Base-by-base conservation (phyloP, 1,140 invertebrate genomes). In the Oryctes rhinoceros region DNA sequence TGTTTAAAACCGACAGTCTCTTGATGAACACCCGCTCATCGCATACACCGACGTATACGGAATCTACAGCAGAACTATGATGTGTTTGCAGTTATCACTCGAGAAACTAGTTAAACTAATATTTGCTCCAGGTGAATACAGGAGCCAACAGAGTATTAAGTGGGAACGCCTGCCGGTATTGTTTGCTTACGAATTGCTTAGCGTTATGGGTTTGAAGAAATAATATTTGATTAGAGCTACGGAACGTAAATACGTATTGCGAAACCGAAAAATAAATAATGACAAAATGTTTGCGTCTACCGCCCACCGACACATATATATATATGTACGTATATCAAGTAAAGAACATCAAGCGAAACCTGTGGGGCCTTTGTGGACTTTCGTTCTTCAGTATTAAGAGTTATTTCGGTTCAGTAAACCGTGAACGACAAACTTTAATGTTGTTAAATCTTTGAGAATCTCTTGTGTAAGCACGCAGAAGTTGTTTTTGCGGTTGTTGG, bases 191-290 rank as follows among this genome's bases (percentile, higher is more conserved):
- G 53, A 62, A 62, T 20, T 62, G 53, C 20, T 62, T 62, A 62
- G 53, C 53, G 15, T 62, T 62, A 62, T 62, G 20, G 53, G 53
- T 62, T 62, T 62, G 53, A 20, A 62, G 53, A 62, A 62, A 62
- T 62, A 62, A 62, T 62, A 62, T 62, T 62, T 62, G 53, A 62
- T n/a, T 62, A 62, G 53, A 62, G 20, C 53, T 20, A 6, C 15
- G 13, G 53, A 18, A 62, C 15, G 53, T 62, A 62, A 20, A 44
- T 44, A 44, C 39, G 39, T 44, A 44, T 44, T 44, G 5, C 39
- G 39, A 44, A 44, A 44, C 39, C 49, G 53, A 20, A n/a, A n/a
- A 62, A 20, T 62, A 62, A 62, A 62, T 62, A 62, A 18, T 18
- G 15, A 62, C 53, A 62, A 5, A 20, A 62, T 62, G 53, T 62